Percentiles rank a stretch among this genome's conserved stretches.
Evolutionary conservation across 2,888 invertebrate species (phyloP).

Genomic region (Prosopocoilus inquinatus): DNA sequence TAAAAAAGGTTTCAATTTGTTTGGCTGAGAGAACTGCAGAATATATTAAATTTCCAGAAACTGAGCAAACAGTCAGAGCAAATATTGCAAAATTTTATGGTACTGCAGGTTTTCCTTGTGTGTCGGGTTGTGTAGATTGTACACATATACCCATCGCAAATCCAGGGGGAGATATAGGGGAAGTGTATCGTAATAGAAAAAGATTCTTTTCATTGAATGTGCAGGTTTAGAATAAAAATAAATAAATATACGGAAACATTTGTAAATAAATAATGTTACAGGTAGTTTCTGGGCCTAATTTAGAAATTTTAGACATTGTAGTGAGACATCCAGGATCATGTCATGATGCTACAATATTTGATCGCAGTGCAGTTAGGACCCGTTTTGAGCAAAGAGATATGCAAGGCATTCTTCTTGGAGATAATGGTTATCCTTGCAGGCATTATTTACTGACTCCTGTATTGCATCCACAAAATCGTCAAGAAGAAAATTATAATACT

Average conservation of each 20-base stretch:
- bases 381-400: constrained; percentile 16
- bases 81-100: background rate
- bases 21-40: background rate
- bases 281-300: constrained; percentile 13
- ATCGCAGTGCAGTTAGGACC: constrained; percentile 5
- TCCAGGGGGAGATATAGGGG: background rate
- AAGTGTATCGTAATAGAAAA: background rate
- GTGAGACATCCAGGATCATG: constrained; percentile 15
- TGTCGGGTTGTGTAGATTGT: background rate
- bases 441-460: constrained; percentile 26
- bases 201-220: too few species aligned
- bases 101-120: background rate
- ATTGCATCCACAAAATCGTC: constrained; percentile 9
- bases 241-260: too few species aligned
- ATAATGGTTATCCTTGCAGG: constrained; percentile 27
- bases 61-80: background rate
- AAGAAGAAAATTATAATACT: constrained; percentile 19
- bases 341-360: constrained; percentile 20
- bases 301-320: constrained; percentile 19
- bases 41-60: background rate
- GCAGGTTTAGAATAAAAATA: background rate
- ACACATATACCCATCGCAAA: background rate
- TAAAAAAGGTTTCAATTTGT: background rate
- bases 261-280: background rate
- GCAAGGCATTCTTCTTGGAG: constrained; percentile 20